Percentiles rank a stretch among this genome's conserved stretches.
phyloP scores from a whole-genome alignment of 2,888 invertebrate genomes.

The Thera obeliscata region DNA sequence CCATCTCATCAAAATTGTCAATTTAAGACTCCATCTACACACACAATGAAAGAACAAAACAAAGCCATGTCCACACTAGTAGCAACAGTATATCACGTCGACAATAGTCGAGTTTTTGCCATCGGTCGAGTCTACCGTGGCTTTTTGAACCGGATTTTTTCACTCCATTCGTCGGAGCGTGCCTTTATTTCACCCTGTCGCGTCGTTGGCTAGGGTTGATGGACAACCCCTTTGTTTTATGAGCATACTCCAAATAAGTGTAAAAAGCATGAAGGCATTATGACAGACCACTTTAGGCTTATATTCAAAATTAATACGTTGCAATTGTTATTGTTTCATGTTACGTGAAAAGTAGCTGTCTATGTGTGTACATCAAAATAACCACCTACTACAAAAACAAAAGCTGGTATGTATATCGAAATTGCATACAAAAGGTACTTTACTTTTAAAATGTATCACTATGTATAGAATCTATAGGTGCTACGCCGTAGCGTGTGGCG shows the following conservation, averaged over 20 bases:
- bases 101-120: conserved; percentile 74
- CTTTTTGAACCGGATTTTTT: conserved; percentile 83
- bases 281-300: conserved; percentile 7
- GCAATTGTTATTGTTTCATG: background rate
- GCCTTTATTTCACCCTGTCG: conserved; percentile 71
- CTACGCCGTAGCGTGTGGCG: conserved; percentile 21
- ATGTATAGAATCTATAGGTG: background rate
- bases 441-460: no score
- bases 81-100: conserved; percentile 50
- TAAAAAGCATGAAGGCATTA: conserved; percentile 9
- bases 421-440: no score
- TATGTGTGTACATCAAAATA: no score
- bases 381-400: background rate
- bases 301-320: background rate
- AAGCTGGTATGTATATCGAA: no score
- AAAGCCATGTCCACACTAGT: conserved; percentile 57
- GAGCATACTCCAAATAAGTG: conserved; percentile 6
- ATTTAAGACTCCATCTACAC: conserved; percentile 29
- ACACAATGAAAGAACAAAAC: conserved; percentile 43
- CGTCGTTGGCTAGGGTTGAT: conserved; percentile 60
- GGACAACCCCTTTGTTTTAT: conserved; percentile 37
- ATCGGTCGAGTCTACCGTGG: conserved; percentile 58
- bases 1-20: conserved; percentile 1
- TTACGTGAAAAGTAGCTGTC: background rate
- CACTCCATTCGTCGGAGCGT: conserved; percentile 71